Percentiles rank a stretch among this genome's conserved stretches.
These are phyloP conservation scores for Numenius phaeopus DNA, from an alignment of 2,797 vertebrate species.

Conservation along the genomic window DNA sequence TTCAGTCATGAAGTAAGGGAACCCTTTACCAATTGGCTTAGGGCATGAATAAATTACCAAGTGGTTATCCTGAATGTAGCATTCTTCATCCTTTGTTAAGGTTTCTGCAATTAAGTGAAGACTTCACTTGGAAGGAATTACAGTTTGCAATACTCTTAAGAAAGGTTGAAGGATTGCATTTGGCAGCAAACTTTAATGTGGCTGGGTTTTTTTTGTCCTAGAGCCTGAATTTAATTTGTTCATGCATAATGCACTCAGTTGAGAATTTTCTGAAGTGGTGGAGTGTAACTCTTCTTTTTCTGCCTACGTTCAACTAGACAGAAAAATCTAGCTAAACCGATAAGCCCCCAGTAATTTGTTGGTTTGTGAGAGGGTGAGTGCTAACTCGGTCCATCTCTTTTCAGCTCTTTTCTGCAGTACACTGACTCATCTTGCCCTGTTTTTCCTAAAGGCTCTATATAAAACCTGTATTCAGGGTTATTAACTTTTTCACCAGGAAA, in stretches of 20 bases:
- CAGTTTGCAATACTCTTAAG: not conserved
- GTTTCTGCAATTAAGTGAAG: not conserved
- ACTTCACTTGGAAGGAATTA: not conserved
- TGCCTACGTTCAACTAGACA: not conserved
- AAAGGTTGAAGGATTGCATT: not conserved
- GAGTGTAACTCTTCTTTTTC: not conserved
- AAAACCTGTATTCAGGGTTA: constrained; percentile 21
- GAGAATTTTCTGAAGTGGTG: not conserved
- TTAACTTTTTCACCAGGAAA: constrained; percentile 23
- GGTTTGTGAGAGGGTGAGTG: not conserved
- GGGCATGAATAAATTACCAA: not conserved
- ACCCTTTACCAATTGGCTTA: not conserved
- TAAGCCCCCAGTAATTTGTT: not conserved
- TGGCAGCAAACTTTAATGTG: not conserved
- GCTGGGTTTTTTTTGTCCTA: not conserved
- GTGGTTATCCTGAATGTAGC: not conserved
- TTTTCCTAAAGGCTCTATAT: constrained; percentile 2
- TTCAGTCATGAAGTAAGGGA: not conserved
- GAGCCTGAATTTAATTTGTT: constrained; percentile 10
- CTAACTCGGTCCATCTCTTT: not conserved
- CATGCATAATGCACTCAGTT: not conserved
- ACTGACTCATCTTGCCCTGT: not conserved
- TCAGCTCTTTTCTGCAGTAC: not conserved
- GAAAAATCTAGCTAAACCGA: not conserved
- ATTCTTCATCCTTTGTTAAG: not conserved